Evolutionary conservation across 2,888 invertebrate genomes (phyloP), one percentile per base, ranked within the genome.

Genomic region (Zaprionus lineosus): DNA sequence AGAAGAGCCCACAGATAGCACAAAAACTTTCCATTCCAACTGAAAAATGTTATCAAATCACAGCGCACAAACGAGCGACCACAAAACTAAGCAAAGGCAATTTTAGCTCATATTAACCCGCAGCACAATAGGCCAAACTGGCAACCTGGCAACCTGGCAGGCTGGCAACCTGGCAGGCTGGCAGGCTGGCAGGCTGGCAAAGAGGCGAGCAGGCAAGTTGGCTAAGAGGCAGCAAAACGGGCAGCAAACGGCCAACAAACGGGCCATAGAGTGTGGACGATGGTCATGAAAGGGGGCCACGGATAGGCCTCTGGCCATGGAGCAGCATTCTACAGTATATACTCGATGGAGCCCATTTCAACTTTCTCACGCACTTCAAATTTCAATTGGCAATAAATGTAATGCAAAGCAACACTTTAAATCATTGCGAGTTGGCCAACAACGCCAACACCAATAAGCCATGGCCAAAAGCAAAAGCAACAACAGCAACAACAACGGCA

Each of bases 321-420:
- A 46, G 33, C 36, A 21, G 36, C 36, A 59, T 28, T 18, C 29
- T 29, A 4, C 31, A 4, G 16, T 18, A n/a, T 14, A n/a, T 19
- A 43, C 8, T 18, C 34, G 2, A 6, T 52, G 50, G 62, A 82
- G 66, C 71, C 85, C 79, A 87, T 87, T 87, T 82, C 77, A 81
- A 86, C 86, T 87, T 88, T 88, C 87, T 88, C 87, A 88, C 87
- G 87, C 87, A 88, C 88, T 88, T 88, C 88, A 87, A 86, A 87
- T 88, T 88, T 88, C 87, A 88, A 88, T 88, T 87, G 88, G 87
- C 86, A 87, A 88, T 88, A 87, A 88, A 88, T 88, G 87, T 88
- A 88, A 88, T 88, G 87, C 87, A 88, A 88, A 83, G 87, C 88
- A 88, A 86, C 88, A 88, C 88, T 87, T 88, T 88, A 88, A 88